Base-by-base conservation (phyloP, 2,888 invertebrate species). In the Hypomecis punctinalis region DNA sequence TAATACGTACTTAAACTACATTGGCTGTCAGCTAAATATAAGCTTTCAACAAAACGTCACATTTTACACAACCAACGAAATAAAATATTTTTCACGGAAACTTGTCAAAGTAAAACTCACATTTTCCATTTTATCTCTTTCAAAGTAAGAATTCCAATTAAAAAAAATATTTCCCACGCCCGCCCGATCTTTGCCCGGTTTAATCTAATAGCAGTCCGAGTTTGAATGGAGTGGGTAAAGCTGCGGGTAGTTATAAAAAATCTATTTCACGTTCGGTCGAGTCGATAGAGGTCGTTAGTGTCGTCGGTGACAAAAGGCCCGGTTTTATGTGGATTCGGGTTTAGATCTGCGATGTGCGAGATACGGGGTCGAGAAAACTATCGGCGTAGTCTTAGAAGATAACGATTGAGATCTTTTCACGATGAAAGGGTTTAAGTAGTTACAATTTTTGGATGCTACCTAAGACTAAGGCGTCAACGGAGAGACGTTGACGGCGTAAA, bases 181-280 rank as follows among this genome's bases (percentile, higher is more conserved):
- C 54, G 52, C 42, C 52, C 58, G 46, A 63, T 67, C 63, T 65
- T 67, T 52, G 57, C 46, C 52, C 57, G 61, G 61, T 59, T 70
- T 70, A 72, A 70, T 68, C 69, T 63, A 67, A 72, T 65, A 64
- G 64, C 61, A 66, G 61, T 67, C 64, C 47, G 68, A 68, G 61
- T 66, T 56, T 6, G 39, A 67, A 66, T 61, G 55, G 63, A 62
- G 66, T 61, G 56, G 51, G 7, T 5, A 56, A 47, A 64, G 66
- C 61, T 53, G 58, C 42, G 65, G 63, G 68, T 69, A 67, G 67
- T 72, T 72, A 62, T 66, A 68, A 67, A 66, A 67, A 67, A 69
- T 72, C 67, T 67, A 72, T 69, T 72, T 72, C 70, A 70, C 72
- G 68, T 69, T 64, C 57, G 69, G 68, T 52, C 63, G 68, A 53